Evolutionary conservation across 1,140 invertebrate genomes (phyloP), one percentile per base, ranked within the genome.

Genomic region (Aphelenchoides fujianensis): DNA sequence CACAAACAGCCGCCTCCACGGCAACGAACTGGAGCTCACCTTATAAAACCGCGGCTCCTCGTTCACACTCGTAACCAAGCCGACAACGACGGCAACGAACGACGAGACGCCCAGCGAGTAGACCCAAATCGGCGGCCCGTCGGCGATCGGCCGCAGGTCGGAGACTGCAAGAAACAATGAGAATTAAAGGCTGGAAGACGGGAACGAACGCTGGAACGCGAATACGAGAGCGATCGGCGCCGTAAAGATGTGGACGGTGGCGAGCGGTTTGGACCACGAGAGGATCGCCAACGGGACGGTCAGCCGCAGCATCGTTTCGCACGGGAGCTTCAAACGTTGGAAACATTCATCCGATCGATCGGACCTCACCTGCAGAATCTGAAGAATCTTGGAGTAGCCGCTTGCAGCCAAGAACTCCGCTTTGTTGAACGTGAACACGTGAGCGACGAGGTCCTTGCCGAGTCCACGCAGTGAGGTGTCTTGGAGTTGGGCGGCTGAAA

Each of bases 351-450:
- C 12, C 12, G 41, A 48, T 48, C 5, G 55, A 59, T 5, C 5
- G 19, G 34, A 59, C 5, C 7, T 59, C 12, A 66, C 63, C 63
- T 66, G 16, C 1, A 68, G n/a, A 28, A 68, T 59, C 59, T 68
- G 66, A 2, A 68, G 34, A 7, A 68, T 5, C 34, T 68, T 68
- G 27, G 52, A 61, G 19, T 68, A 68, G 31, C 37, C 16, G 7
- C 32, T 55, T 16, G 32, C 16, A 1, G 30, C 12, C 53, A 41
- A 41, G 31, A 66, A 66, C 53, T 66, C 34, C 32, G 37, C 34
- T 16, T 1, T 1, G 16, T 30, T 36, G 32, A 66, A 19, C 9
- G 9, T 12, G 3, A 36, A 27, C 1, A 66, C 32, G n/a, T 37
- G 63, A 3, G 12, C 12, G 0, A 32, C 1, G 31, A 66, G 53